These are phyloP conservation scores for Drosophila watanabei DNA, from an alignment of 1,140 invertebrate genomes.

Conservation along the genomic window DNA sequence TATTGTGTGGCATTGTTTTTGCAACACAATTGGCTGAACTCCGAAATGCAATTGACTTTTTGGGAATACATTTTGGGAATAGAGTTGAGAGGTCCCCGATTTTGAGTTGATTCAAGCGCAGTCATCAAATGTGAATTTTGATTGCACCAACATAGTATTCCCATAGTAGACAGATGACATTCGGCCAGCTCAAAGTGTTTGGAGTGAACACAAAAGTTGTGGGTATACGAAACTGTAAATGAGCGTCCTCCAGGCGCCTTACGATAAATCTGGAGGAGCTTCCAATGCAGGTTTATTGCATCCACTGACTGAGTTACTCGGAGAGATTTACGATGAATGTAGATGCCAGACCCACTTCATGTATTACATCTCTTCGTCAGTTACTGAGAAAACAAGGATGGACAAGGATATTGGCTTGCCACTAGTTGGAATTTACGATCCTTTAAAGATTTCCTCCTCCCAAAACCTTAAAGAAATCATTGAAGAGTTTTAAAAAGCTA, in stretches of 20 bases:
- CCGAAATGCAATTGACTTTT: constrained; percentile 13
- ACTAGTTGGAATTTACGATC: neutral
- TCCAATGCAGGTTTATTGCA: neutral
- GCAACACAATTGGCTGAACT: constrained; percentile 17
- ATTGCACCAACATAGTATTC: constrained; percentile 5
- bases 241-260: neutral
- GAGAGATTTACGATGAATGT: constrained; percentile 24
- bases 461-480: neutral
- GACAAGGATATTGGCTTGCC: neutral
- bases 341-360: neutral
- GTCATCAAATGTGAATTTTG: constrained; percentile 11
- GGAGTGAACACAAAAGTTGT: neutral
- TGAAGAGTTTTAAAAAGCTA: neutral
- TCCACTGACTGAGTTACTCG: neutral
- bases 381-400: neutral
- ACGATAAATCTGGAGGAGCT: too few species aligned
- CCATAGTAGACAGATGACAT: neutral
- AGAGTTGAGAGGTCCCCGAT: neutral
- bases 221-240: neutral
- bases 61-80: constrained; percentile 11
- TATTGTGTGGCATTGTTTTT: constrained; percentile 32
- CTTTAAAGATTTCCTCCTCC: neutral
- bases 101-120: neutral
- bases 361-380: neutral
- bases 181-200: constrained; percentile 6